Evolutionary conservation across 2,888 invertebrate genomes (phyloP), one percentile per base, ranked within the genome.

Genomic region (Drosophila ustulata): DNA sequence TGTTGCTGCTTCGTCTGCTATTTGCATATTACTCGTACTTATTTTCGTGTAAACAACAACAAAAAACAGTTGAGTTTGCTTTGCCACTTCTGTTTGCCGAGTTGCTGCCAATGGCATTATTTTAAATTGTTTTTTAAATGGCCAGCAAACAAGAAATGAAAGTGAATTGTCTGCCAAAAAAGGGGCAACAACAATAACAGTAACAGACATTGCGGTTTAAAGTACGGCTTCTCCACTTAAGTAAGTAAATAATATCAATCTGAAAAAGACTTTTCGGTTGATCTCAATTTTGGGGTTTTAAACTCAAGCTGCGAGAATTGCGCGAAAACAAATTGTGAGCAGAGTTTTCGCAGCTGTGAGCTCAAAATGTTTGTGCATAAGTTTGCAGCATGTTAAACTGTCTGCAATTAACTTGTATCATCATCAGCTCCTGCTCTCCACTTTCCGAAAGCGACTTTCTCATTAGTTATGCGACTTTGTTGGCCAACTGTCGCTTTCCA

Each of bases 121-220:
- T 73, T 78, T 47, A 65, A 83, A 82, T 78, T 83, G 78, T 66
- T 68, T 83, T 82, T 65, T 80, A 78, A 83, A 75, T 72, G 66
- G 68, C 63, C 65, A 64, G 49, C 75, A 65, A 67, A 79, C 47
- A 70, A 70, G 56, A 43, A 52, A 13, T 45, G 26, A 43, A 45
- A 67, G 53, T 67, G 55, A 58, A 71, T 52, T 37, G 39, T 47
- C 47, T 55, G 25, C 37, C 34, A 34, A 32, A 45, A 43, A 34
- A 6, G 37, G 62, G 34, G 18, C 4, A 25, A 7, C 7, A 45
- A 3, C 4, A 9, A 43, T 11, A 39, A 25, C 13, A 26, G 28
- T 9, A 39, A 39, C n/a, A 37, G 11, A 55, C 18, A 18, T 18
- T 18, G 1, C 18, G 18, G 1, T 18, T 18, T 18, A 18, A 18